Base-by-base conservation (phyloP, 1,140 invertebrate genomes). In the Danaus plexippus region DNA sequence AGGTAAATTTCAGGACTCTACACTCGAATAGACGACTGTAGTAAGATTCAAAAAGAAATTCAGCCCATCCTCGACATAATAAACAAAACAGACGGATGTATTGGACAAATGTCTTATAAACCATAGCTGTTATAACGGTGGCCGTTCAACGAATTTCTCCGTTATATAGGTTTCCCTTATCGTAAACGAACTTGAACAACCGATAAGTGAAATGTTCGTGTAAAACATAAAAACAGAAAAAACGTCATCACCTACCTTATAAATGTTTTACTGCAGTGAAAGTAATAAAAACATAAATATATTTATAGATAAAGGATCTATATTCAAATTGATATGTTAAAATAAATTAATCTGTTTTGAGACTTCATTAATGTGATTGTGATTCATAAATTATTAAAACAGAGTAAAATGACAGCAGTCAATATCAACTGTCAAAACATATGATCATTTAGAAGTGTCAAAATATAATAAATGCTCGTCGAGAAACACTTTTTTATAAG, bases 111-210 rank as follows among this genome's bases (percentile, higher is more conserved):
- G 61, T 68, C 57, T 62, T 62, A 60, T 54, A 58, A 64, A 67
- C 71, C 71, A 84, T 80, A 58, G 67, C 73, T 52, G 10, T 52
- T 22, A 51, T 79, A 78, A 83, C 78, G 73, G 56, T 64, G 70
- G 53, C 66, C 80, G 77, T 77, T 75, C 52, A 73, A 81, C 77
- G 74, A 65, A 63, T 67, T 60, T 51, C 71, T 54, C 57, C 77
- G 78, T 86, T 86, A 86, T 83, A 86, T 86, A 86, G 73, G 66
- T 63, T 70, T 47, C 50, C 47, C 74, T 86, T 86, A 86, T 86
- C 83, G 61, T 53, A 45, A 63, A 58, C 47, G 55, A 62, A 67
- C 61, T 64, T 63, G 60, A 72, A 44, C 9, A 67, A 68, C 61
- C 61, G 59, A 60, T 58, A 80, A 66, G 69, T 69, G 67, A 45